Percentiles rank a stretch among this genome's conserved stretches.
Evolutionary conservation across 2,797 vertebrate species (phyloP).

Genomic region (Limosa lapponica): DNA sequence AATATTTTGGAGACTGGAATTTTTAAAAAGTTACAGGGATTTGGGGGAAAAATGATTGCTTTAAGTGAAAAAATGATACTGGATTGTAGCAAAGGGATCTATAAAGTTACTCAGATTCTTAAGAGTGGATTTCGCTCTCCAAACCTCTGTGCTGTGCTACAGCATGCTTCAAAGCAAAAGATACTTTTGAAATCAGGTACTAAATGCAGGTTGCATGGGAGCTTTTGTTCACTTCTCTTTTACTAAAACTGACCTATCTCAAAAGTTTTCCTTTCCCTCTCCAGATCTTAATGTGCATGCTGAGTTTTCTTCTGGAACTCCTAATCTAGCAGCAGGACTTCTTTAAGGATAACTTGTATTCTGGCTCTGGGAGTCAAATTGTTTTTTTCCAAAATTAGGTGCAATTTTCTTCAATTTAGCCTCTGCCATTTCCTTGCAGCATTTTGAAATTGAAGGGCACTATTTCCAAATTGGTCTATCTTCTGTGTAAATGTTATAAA

Average conservation of each 20-base stretch:
- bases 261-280: background rate
- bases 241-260: background rate
- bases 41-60: background rate
- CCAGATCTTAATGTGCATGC: background rate
- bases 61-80: conserved; percentile 56
- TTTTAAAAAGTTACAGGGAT: background rate
- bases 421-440: conserved; percentile 18
- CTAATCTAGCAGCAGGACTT: background rate
- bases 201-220: background rate
- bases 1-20: background rate
- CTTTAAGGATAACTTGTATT: background rate
- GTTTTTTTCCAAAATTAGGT: background rate
- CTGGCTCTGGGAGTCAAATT: background rate
- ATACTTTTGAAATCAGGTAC: conserved; percentile 51
- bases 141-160: background rate
- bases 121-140: conserved; percentile 40
- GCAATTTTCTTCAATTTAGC: background rate
- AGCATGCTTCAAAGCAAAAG: conserved; percentile 32
- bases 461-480: background rate
- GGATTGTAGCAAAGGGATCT: conserved; percentile 61
- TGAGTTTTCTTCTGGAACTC: background rate
- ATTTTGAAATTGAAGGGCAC: conserved; percentile 28
- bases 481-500: conserved; percentile 2
- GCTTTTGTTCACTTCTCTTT: background rate
- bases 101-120: conserved; percentile 52